Evolutionary conservation across 2,888 invertebrate genomes (phyloP), one percentile per base, ranked within the genome.

Genomic region (Hemithea aestivaria): DNA sequence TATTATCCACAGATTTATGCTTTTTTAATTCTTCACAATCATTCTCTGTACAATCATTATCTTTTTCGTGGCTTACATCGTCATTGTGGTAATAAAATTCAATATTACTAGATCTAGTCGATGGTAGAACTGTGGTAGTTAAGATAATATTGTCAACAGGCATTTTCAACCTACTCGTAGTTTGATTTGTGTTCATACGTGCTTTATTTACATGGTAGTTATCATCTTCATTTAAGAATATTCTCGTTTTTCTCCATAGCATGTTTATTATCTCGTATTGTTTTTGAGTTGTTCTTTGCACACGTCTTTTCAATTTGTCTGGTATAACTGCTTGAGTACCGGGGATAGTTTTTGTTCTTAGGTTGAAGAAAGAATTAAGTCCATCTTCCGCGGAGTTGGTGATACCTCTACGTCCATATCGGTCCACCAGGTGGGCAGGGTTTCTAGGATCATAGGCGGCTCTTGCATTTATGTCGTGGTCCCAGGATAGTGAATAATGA

Each of bases 1-100:
- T 45, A 10, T 38, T 23, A 7, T 40, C 40, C 2, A 27, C 10
- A 11, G 32, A 41, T 7, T 44, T 50, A 1, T 34, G 40, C n/a
- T 26, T 28, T 6, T 47, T 42, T 5, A 25, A 7, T 28, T 39
- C 40, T 28, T 40, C 41, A 38, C 40, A 39, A 12, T 42, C 51
- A 21, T 51, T 27, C 40, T 50, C 10, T 32, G 40, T 6, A n/a
- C 27, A 35, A 20, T 56, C 41, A 40, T 53, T 54, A 8, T 41
- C 40, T 37, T 53, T 60, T 1, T 40, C 6, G 28, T 36, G 49
- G 7, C 68, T 61, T 32, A 66, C 57, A 20, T 45, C 48, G 31
- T 78, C 70, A 45, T 82, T 76, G 38, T 75, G 62, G 55, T 83
- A 84, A 57, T 82, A 75, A 61, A 84, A 84, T 56, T 84, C 83